phyloP scores from a whole-genome alignment of 2,797 vertebrate species.

The Acridotheres tristis region DNA sequence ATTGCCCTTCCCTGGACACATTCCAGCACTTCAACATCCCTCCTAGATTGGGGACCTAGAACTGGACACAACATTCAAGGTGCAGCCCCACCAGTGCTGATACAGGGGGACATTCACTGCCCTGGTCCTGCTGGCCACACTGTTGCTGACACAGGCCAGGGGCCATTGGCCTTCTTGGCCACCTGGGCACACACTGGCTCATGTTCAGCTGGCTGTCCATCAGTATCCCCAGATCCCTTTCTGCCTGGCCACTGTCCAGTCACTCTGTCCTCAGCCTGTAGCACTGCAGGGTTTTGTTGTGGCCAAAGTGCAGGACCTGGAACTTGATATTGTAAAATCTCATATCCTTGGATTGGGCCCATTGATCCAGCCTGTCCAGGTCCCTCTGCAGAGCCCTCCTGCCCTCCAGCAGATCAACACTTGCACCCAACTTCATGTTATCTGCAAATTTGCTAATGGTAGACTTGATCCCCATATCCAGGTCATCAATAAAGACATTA shows the following conservation, averaged over 20 bases:
- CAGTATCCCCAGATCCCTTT: not conserved
- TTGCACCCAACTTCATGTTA: not conserved
- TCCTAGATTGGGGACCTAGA: not conserved
- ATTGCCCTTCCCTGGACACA: not conserved
- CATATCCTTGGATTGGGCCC: not conserved
- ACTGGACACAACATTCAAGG: not conserved
- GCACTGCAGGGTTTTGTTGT: not conserved
- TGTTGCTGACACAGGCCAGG: not conserved
- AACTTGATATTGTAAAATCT: not conserved
- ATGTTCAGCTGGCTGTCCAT: not conserved
- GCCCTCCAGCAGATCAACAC: not conserved
- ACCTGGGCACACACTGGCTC: too few relatives aligned
- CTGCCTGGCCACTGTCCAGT: not conserved
- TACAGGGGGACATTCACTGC: not conserved
- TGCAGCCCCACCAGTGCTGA: not conserved
- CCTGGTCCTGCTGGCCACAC: not conserved
- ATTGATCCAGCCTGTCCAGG: not conserved
- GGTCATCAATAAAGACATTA: not conserved
- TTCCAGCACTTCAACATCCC: rapidly evolving
- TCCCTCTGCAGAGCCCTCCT: not conserved
- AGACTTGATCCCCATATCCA: not conserved
- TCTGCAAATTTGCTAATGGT: not conserved
- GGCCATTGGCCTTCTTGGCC: too few relatives aligned
- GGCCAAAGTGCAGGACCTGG: not conserved
- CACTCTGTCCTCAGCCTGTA: not conserved